phyloP scores from a whole-genome alignment of 2,888 invertebrate genomes.

The Balanococcus diminutus region DNA sequence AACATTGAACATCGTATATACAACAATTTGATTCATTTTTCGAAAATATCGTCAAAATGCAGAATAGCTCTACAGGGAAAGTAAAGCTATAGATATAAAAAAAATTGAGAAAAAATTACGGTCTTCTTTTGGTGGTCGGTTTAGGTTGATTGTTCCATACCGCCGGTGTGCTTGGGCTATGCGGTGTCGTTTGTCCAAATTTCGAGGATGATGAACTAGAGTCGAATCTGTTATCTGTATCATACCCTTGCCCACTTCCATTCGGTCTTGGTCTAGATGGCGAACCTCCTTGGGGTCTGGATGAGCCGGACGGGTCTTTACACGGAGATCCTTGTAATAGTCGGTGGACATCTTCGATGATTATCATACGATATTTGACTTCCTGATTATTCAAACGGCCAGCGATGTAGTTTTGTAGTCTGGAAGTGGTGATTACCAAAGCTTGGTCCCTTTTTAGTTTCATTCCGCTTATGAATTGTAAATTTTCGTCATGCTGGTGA shows the following conservation, averaged over 20 bases:
- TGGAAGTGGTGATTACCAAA: slow-evolving; percentile 67
- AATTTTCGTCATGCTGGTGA: slow-evolving; percentile 65
- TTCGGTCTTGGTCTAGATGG: not conserved
- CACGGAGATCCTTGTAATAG: slow-evolving; percentile 68
- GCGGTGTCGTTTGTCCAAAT: not conserved
- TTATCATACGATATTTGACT: slow-evolving; percentile 72
- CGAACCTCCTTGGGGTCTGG: not conserved
- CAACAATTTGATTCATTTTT: too few species aligned
- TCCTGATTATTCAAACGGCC: slow-evolving; percentile 61
- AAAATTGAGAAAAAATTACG: too few species aligned
- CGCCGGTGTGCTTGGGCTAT: not conserved
- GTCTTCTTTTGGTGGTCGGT: not conserved
- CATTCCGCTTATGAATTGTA: slow-evolving; percentile 77
- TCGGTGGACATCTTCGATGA: slow-evolving; percentile 68
- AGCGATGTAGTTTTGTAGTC: slow-evolving; percentile 71
- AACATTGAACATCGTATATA: too few species aligned
- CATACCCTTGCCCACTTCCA: not conserved
- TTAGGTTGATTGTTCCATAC: not conserved
- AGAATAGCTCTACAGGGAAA: too few species aligned
- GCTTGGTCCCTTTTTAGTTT: slow-evolving; percentile 69
- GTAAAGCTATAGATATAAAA: too few species aligned
- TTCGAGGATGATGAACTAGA: not conserved
- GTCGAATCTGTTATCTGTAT: not conserved
- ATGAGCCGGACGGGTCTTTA: slow-evolving; percentile 3
- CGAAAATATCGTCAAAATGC: too few species aligned